Evolutionary conservation across 2,113 vertebrate genomes (phyloP), one percentile per base, ranked within the genome.

Genomic region (Mustelus asterias): DNA sequence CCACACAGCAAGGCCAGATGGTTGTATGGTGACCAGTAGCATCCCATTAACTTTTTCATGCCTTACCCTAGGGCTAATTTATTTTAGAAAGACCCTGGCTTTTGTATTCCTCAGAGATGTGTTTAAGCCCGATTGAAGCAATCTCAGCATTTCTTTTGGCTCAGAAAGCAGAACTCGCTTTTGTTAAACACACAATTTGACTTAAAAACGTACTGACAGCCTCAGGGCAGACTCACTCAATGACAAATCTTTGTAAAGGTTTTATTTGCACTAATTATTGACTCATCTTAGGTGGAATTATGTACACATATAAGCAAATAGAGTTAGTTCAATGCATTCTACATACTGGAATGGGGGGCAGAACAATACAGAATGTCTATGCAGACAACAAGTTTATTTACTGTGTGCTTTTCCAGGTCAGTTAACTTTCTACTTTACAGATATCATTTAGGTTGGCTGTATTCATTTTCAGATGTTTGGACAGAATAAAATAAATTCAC

Each of bases 201-300:
- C 94, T 96, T 96, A 58, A 96, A 96, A 96, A 96, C 96, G 97
- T 95, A 89, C 96, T 96, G 96, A 96, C 96, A 97, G 97, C 96
- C 97, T 96, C 96, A 96, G 96, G 96, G 96, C 96, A 48, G 69
- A 92, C 96, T 97, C 97, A 96, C 97, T 96, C 96, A 96, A 96
- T 97, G 97, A 97, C 97, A 97, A 97, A 97, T 96, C 97, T 96
- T 44, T 97, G 96, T 96, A 96, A 96, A 97, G 96, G 96, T 96
- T 96, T 96, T 97, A 96, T 98, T 97, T 97, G 96, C 96, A 70
- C 69, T 97, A 97, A 96, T 95, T 97, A 96, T 97, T 97, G 97
- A 98, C 97, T 98, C 97, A 97, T 97, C 96, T 97, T 97, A 97
- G 97, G 97, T 97, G 96, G 97, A 98, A 98, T 97, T 97, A 97